These are phyloP conservation scores for Ictalurus punctatus DNA, from an alignment of 2,113 vertebrate species.

Conservation along the genomic window DNA sequence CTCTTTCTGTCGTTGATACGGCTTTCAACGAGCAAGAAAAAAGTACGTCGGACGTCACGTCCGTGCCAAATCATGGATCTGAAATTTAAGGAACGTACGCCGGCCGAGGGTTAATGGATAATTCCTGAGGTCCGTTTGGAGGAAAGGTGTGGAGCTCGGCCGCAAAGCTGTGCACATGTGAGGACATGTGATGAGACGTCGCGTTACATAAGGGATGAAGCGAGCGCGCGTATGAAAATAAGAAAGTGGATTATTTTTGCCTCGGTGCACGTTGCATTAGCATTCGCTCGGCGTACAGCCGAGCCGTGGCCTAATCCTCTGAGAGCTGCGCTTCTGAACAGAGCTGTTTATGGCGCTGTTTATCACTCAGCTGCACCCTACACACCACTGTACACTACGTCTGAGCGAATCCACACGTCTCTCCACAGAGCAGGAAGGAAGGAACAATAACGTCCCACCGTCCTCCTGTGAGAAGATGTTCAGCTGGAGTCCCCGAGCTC, in stretches of 20 bases:
- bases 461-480: neutral
- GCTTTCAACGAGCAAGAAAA: no score
- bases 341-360: constrained; percentile 34
- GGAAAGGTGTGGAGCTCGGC: neutral
- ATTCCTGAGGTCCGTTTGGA: neutral
- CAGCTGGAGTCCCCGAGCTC: neutral
- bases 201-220: constrained; percentile 31
- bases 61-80: neutral
- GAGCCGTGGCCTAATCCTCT: constrained; percentile 23
- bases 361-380: constrained; percentile 14
- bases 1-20: no score
- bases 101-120: neutral
- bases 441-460: constrained; percentile 11
- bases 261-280: neutral
- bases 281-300: constrained; percentile 1
- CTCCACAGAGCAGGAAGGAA: neutral
- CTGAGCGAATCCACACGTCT: constrained; percentile 11
- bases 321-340: constrained; percentile 22
- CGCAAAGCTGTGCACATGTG: constrained; percentile 1
- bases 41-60: neutral
- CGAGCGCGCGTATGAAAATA: neutral
- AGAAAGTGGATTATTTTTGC: constrained; percentile 22
- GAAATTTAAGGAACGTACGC: neutral
- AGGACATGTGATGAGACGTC: constrained; percentile 8
- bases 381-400: neutral